Evolutionary conservation across 2,113 vertebrate species (phyloP).

Genomic region (Rhea pennata): DNA sequence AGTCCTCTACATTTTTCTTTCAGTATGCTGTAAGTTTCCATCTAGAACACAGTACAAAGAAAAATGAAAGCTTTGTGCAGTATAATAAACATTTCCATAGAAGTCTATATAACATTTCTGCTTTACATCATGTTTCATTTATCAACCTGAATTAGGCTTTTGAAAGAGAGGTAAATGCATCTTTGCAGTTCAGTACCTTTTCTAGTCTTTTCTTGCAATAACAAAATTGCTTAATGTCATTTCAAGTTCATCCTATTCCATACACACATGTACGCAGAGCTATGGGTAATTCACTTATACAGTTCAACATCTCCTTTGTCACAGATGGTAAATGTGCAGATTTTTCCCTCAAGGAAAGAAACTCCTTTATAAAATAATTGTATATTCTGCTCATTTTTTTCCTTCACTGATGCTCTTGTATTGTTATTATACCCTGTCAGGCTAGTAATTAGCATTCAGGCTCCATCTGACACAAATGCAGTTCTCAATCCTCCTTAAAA

Average conservation of each 20-base stretch:
- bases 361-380: constrained; percentile 77
- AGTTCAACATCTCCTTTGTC: constrained; percentile 71
- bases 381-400: constrained; percentile 71
- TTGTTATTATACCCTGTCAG: constrained; percentile 73
- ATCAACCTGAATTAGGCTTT: constrained; percentile 54
- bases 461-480: constrained; percentile 63
- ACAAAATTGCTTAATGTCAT: constrained; percentile 75
- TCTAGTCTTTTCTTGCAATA: constrained; percentile 56
- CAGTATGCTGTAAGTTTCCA: not conserved
- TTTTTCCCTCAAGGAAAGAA: constrained; percentile 75
- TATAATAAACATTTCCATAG: constrained; percentile 44
- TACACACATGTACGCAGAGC: constrained; percentile 47
- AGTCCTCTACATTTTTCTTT: constrained; percentile 1
- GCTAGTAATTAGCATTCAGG: constrained; percentile 73
- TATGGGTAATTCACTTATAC: constrained; percentile 66
- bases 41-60: not conserved
- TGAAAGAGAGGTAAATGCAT: constrained; percentile 43
- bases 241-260: constrained; percentile 73
- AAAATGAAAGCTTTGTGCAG: constrained; percentile 52
- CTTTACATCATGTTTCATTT: constrained; percentile 64
- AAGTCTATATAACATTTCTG: constrained; percentile 45
- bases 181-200: constrained; percentile 56
- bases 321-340: constrained; percentile 74
- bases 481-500: constrained; percentile 62
- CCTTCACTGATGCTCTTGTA: constrained; percentile 66